Evolutionary conservation across 1,140 invertebrate species (phyloP).

Genomic region (Drosophila neocordata): DNA sequence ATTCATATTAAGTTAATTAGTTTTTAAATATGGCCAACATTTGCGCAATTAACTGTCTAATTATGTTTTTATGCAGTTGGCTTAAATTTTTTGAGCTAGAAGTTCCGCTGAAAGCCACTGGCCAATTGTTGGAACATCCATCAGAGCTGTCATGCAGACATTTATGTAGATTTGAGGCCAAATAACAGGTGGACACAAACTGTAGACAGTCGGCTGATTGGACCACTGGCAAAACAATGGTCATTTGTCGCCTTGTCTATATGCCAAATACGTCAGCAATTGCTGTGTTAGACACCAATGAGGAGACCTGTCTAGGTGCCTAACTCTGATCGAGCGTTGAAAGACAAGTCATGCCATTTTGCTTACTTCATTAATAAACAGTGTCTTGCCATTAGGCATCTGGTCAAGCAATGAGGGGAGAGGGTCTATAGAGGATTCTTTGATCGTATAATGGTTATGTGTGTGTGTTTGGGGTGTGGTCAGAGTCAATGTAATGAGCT

Average conservation of each 20-base stretch:
- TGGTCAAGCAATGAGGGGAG: neutral
- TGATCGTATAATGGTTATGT: conserved; percentile 19
- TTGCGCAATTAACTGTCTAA: neutral
- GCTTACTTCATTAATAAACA: conserved; percentile 60
- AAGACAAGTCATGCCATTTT: conserved; percentile 61
- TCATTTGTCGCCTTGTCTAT: conserved; percentile 47
- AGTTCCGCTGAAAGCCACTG: conserved; percentile 26
- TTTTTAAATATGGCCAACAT: too few relatives aligned
- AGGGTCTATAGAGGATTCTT: conserved; percentile 17
- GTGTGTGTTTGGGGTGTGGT: conserved; percentile 58
- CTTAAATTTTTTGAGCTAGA: neutral
- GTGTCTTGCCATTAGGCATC: conserved; percentile 52
- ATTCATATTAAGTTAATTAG: too few relatives aligned
- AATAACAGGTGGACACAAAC: conserved; percentile 21
- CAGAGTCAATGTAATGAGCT: conserved; percentile 22
- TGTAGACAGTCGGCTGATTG: too few relatives aligned
- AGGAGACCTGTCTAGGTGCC: neutral
- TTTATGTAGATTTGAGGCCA: neutral
- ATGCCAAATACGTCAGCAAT: conserved; percentile 25
- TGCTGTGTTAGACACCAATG: neutral
- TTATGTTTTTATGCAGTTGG: neutral
- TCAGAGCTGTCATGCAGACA: conserved; percentile 38
- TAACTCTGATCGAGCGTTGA: conserved; percentile 37
- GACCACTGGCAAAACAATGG: conserved; percentile 49
- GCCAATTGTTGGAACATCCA: conserved; percentile 47